phyloP scores from a whole-genome alignment of 2,888 invertebrate genomes.

The Andrena hattorfiana region DNA sequence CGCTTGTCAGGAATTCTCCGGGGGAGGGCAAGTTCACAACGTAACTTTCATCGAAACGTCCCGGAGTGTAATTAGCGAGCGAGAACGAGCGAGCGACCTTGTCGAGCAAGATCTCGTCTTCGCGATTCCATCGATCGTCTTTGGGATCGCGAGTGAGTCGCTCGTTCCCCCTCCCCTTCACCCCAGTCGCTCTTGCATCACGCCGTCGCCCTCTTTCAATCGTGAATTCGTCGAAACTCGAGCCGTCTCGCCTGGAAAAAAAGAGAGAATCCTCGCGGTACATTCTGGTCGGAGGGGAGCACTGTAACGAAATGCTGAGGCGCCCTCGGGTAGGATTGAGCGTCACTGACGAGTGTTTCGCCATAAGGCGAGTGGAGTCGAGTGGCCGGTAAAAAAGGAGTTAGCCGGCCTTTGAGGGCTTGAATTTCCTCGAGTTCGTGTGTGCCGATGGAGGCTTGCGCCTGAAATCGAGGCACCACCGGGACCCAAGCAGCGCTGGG shows the following conservation, averaged over 20 bases:
- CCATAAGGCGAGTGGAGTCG: slow-evolving; percentile 63
- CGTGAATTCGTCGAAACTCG: slow-evolving; percentile 23
- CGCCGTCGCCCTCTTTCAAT: not conserved
- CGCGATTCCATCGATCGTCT: slow-evolving; percentile 41
- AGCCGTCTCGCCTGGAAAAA: not conserved
- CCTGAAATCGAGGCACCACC: slow-evolving; percentile 25
- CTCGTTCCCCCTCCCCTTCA: not conserved
- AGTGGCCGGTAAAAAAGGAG: slow-evolving; percentile 65
- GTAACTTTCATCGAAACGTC: slow-evolving; percentile 44
- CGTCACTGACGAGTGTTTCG: slow-evolving; percentile 63
- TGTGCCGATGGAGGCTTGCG: slow-evolving; percentile 31
- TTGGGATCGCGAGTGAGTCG: not conserved
- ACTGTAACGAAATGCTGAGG: not conserved
- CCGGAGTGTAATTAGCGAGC: slow-evolving; percentile 29
- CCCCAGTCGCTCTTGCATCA: slow-evolving; percentile 9
- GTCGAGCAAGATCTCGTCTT: slow-evolving; percentile 37
- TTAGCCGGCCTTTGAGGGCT: slow-evolving; percentile 62
- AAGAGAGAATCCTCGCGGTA: slow-evolving; percentile 15
- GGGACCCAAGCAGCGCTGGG: slow-evolving; percentile 18
- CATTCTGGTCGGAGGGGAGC: not conserved
- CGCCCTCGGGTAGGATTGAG: slow-evolving; percentile 48
- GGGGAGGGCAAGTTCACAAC: not conserved
- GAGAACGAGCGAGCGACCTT: slow-evolving; percentile 42
- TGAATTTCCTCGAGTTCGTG: slow-evolving; percentile 65
- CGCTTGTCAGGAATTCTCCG: slow-evolving; percentile 10